Base-by-base conservation (phyloP, 2,113 vertebrate genomes). In the Ailuropoda melanoleuca region DNA sequence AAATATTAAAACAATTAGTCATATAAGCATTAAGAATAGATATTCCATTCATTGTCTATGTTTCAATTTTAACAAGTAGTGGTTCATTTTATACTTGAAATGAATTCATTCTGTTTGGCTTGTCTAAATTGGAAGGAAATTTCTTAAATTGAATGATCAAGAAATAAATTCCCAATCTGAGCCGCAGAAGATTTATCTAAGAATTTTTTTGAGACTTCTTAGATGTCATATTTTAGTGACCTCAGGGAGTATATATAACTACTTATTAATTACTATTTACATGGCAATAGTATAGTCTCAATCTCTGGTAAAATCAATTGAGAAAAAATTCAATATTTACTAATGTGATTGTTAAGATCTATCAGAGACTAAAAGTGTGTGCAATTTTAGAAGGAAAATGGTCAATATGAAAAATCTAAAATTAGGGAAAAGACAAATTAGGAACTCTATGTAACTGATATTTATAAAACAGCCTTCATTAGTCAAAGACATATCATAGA, bases 341-440 rank as follows among this genome's bases (percentile, higher is more conserved):
- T 64, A 94, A 46, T 37, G 3, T 90, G 26, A 74, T 13, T 92
- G 19, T 60, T 93, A 88, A 88, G 31, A 60, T 78, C 34, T 39
- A 53, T 53, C 55, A 90, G n/a, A 81, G 53, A 72, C 43, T 23
- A 84, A 89, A 97, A 83, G 17, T 53, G 12, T 50, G 4, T 62
- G 24, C 3, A 55, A 60, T 62, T 93, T 96, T 88, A 95, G 64
- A 85, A 90, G 34, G 6, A 90, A 94, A 90, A 81, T 19, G 14
- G 23, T 72, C 68, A 15, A 62, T 80, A 43, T 39, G 53, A 93
- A 90, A 94, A 90, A 80, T 88, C 15, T 75, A 85, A 85, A 88
- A 50, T 81, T 78, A n/a, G 1, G 81, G 43, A 50, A 68, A 0
- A n/a, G 34, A 56, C 21, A 89, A 83, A 26, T 88, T 97, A 68